phyloP scores from a whole-genome alignment of 1,140 invertebrate genomes.

The Neomicropteryx cornuta region DNA sequence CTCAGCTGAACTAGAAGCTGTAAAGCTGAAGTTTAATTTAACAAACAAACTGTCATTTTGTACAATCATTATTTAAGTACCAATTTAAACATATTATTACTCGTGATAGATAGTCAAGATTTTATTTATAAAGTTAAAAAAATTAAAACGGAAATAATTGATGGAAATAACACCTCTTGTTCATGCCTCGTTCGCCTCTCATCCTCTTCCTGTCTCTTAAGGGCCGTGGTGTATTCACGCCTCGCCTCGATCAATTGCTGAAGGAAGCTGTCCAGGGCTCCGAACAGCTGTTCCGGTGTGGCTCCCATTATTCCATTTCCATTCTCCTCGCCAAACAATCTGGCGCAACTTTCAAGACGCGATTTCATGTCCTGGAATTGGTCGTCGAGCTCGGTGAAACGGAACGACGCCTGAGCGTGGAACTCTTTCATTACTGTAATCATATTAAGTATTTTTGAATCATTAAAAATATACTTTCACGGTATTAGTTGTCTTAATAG shows the following conservation, averaged over 20 bases:
- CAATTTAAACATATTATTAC: too few relatives aligned
- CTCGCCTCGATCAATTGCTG: slow-evolving; percentile 75
- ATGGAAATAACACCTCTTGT: slow-evolving; percentile 86
- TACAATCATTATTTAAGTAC: too few relatives aligned
- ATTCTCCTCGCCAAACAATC: slow-evolving; percentile 88
- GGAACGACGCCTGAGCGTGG: slow-evolving; percentile 79
- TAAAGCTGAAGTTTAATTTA: too few relatives aligned
- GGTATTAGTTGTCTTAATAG: too few relatives aligned
- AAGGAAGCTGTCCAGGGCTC: slow-evolving; percentile 86
- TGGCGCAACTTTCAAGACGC: slow-evolving; percentile 75
- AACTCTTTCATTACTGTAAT: slow-evolving; percentile 95
- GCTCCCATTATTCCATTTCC: slow-evolving; percentile 63
- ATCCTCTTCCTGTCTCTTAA: slow-evolving; percentile 79
- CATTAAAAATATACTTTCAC: too few relatives aligned
- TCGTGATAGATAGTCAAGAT: too few relatives aligned
- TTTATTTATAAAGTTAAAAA: too few relatives aligned
- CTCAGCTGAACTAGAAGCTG: too few relatives aligned
- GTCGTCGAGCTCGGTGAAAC: slow-evolving; percentile 90
- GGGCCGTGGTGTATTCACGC: slow-evolving; percentile 79
- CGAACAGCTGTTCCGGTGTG: slow-evolving; percentile 95
- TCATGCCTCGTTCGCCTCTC: slow-evolving; percentile 84
- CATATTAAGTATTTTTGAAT: too few relatives aligned
- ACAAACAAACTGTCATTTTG: too few relatives aligned
- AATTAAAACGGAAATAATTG: not conserved
- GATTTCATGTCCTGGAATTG: slow-evolving; percentile 59